A percentile compares a stretch with the other conserved stretches of the same genome.
These are phyloP conservation scores for Zingel zingel DNA, from an alignment of 2,113 vertebrate species.

Conservation along the genomic window DNA sequence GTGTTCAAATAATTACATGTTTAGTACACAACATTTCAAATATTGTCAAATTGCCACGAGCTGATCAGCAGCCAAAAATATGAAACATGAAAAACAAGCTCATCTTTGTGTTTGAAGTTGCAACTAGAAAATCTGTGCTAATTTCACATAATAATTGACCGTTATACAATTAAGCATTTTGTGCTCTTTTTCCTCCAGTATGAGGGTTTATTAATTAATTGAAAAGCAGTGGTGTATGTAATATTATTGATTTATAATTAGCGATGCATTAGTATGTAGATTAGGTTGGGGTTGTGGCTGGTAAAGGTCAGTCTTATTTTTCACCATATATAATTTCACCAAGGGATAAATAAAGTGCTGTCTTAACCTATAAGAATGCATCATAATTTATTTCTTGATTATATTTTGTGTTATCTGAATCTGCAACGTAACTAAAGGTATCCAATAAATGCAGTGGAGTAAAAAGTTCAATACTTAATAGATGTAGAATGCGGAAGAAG, in stretches of 20 bases:
- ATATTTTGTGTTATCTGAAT: not conserved
- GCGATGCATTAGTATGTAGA: no score
- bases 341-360: no score
- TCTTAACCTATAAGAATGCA: not conserved
- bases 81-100: not conserved
- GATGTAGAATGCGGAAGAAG: no score
- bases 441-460: not conserved
- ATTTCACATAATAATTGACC: not conserved
- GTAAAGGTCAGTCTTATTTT: no score
- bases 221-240: no score
- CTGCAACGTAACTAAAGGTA: not conserved
- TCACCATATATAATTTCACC: no score
- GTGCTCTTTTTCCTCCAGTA: not conserved
- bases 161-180: not conserved
- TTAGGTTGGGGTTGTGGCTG: no score
- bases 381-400: not conserved
- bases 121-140: not conserved
- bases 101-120: conserved; percentile 6
- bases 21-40: not conserved
- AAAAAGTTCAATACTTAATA: not conserved
- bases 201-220: not conserved
- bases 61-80: not conserved
- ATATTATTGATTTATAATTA: no score
- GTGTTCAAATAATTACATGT: conserved; percentile 1
- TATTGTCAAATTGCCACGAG: not conserved